Evolutionary conservation across 1,140 invertebrate genomes (phyloP), one percentile per base, ranked within the genome.

Genomic region (Choristoneura fumiferana): DNA sequence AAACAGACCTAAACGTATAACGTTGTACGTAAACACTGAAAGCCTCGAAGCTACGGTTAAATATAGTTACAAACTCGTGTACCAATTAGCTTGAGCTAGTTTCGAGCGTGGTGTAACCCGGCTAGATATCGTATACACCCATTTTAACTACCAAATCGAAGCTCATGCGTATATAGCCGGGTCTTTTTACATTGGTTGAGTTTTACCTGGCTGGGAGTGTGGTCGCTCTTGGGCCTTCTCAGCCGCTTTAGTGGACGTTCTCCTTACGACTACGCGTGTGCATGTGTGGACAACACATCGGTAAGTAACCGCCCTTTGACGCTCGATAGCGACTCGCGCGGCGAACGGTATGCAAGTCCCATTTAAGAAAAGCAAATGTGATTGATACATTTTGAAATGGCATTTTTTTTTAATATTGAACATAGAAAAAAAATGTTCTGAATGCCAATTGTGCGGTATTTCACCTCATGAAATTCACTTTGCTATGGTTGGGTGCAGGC

Each of bases 181-280:
- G 75, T 76, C 71, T 65, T 58, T 73, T 59, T 71, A 67, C 62
- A 78, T 75, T 73, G 61, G 65, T 76, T 62, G 76, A 64, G 67
- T 90, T 29, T 29, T 90, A 90, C 89, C 89, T 90, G 89, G 89
- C 81, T 90, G 89, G 78, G 89, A 90, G 80, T 90, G 88, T 63
- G 89, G 89, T 81, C 89, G 85, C 71, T 90, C 89, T 89, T 90
- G 89, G 78, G 86, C 81, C 84, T 90, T 90, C 78, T 90, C 89
- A 78, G 89, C 84, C 81, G 86, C 82, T 89, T 90, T 90, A 83
- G 89, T 90, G 84, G 89, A 90, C 67, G 85, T 90, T 89, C 88
- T 90, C 83, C 89, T 84, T 81, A 90, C 87, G 78, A 90, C 89
- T 90, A 87, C 84, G 78, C 80, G 84, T 78, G 86, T 86, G 86